Evolutionary conservation across 1,140 invertebrate genomes (phyloP), one percentile per base, ranked within the genome.

Genomic region (Drosophila micromelanica): DNA sequence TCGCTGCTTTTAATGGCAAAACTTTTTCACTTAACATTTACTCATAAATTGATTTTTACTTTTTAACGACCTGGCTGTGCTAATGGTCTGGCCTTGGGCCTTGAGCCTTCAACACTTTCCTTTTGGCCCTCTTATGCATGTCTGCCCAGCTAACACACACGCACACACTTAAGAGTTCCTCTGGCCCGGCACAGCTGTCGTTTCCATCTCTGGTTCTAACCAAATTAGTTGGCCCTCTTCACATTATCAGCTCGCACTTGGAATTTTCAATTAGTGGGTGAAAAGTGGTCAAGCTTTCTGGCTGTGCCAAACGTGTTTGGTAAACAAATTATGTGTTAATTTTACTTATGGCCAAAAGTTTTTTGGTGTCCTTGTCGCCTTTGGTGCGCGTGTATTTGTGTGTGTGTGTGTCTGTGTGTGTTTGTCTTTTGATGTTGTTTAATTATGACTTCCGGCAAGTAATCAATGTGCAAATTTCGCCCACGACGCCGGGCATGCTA

Each of bases 11-110:
- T 89, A 89, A 89, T 89, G 84, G 84, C 70, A 89, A 89, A 89
- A 89, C 76, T 89, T 89, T 89, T 89, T 89, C 84, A 89, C 84
- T 89, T 89, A 89, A 89, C 85, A 75, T 89, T 89, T 78, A 89
- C 85, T 90, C 84, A 89, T 89, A 89, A 89, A 89, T 89, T 89
- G 85, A 89, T 89, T 89, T 90, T 89, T 89, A 89, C 84, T 89
- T 89, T 89, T 89, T 89, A 89, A 89, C 79, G 84, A 89, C 73
- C 72, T 77, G 72, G 20, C 54, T 57, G 38, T 65, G 62, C 73
- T 65, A 69, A 73, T 69, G 68, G 45, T 59, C 30, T 70, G 52
- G 51, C 65, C 69, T 72, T 75, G 73, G 60, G 51, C 55, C 46
- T 56, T 51, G 48, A 57, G 56, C 27, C 5, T 11, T 42, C 61